Percentiles rank a stretch among this genome's conserved stretches.
Conservation (phyloP, 2,113 vertebrate genomes). For the Orthonyx spaldingii region DNA sequence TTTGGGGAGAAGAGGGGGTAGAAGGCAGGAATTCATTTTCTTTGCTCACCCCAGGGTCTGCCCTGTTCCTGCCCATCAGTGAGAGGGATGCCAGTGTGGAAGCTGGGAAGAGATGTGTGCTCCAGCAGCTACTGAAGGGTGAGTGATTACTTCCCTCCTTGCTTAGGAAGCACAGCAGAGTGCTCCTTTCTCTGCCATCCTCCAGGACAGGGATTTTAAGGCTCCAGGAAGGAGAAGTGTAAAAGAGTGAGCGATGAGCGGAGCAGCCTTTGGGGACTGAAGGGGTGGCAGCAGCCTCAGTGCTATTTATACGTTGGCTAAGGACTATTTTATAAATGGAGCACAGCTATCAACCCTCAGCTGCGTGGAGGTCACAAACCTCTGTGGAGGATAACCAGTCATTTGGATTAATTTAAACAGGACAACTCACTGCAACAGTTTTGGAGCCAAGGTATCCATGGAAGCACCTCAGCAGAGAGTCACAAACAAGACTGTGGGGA, state of each 20-base stretch:
- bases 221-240: background rate
- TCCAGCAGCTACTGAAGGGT: background rate
- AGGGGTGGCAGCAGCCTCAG: background rate
- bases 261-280: background rate
- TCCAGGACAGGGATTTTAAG: background rate
- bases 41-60: background rate
- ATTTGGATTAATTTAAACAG: background rate
- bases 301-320: background rate
- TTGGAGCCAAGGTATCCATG: fast-evolving
- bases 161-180: background rate
- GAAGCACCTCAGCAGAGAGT: background rate
- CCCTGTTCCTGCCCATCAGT: background rate
- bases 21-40: background rate
- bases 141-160: background rate
- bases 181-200: background rate
- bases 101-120: background rate
- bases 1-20: background rate
- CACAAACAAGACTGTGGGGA: background rate
- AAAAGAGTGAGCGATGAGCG: background rate
- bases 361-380: background rate
- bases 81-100: background rate
- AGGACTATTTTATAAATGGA: background rate
- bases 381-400: background rate
- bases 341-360: background rate
- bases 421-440: background rate